phyloP scores from a whole-genome alignment of 1,140 invertebrate species.

The Drosophila sucinea region DNA sequence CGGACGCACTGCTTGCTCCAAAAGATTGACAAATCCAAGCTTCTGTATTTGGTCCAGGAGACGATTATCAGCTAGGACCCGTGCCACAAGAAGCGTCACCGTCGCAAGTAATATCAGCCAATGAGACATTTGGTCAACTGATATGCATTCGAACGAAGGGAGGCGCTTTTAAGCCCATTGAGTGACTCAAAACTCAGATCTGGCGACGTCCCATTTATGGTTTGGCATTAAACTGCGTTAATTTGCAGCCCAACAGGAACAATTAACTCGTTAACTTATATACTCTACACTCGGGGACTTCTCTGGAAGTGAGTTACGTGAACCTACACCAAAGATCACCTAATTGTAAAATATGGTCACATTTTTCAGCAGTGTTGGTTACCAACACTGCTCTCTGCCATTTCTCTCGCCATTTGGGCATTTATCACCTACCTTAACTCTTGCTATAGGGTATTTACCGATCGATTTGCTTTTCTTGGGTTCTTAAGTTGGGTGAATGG shows the following conservation, averaged over 20 bases:
- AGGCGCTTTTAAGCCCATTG: constrained; percentile 4
- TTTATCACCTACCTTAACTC: background rate
- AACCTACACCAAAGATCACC: background rate
- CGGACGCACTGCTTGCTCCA: constrained; percentile 49
- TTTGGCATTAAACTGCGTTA: constrained; percentile 12
- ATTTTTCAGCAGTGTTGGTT: background rate
- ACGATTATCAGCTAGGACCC: constrained; percentile 4
- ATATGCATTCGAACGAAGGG: background rate
- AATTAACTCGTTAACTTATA: background rate
- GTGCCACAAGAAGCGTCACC: background rate
- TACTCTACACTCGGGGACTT: background rate
- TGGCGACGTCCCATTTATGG: constrained; percentile 12
- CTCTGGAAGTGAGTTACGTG: background rate
- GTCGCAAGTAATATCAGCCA: background rate
- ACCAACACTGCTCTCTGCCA: background rate
- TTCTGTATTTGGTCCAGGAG: constrained; percentile 54
- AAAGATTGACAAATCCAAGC: constrained; percentile 57
- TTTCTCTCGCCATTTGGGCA: no score
- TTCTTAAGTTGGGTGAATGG: constrained; percentile 40
- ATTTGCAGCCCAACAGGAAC: constrained; percentile 1
- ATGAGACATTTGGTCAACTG: constrained; percentile 21
- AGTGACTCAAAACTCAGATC: constrained; percentile 12
- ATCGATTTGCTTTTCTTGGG: background rate
- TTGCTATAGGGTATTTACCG: constrained; percentile 27
- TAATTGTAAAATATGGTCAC: background rate